Percentiles rank a stretch among this genome's conserved stretches.
Conservation (phyloP, 2,888 invertebrate species). For the Hypomecis punctinalis region DNA sequence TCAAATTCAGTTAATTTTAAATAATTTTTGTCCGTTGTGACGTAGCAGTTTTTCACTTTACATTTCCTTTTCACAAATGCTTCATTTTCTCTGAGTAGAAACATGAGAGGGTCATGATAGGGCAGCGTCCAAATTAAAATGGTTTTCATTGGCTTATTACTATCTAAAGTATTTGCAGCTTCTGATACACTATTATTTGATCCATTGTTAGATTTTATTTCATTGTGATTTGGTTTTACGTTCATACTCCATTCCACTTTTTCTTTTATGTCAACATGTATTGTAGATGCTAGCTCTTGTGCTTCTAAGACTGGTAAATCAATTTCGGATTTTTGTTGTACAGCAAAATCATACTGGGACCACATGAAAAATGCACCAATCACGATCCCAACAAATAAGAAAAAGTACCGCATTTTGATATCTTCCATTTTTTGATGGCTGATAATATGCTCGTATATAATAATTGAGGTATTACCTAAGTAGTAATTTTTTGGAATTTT, state of each 20-base stretch:
- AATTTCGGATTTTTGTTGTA: conserved; percentile 6
- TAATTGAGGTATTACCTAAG: no score
- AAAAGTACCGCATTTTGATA: conserved; percentile 7
- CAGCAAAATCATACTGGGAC: conserved; percentile 10
- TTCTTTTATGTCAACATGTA: conserved; percentile 16
- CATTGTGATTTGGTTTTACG: neutral
- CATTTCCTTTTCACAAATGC: conserved; percentile 53
- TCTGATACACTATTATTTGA: neutral
- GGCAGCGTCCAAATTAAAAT: conserved; percentile 57
- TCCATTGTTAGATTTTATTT: neutral
- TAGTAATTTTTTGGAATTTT: no score
- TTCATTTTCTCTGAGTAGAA: conserved; percentile 49
- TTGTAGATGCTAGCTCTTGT: conserved; percentile 12
- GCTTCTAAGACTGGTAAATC: conserved; percentile 3
- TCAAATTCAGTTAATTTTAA: conserved; percentile 52
- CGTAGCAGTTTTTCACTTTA: conserved; percentile 52
- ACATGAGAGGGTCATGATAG: conserved; percentile 47
- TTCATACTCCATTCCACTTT: conserved; percentile 10
- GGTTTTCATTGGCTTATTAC: conserved; percentile 11
- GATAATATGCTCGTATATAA: no score
- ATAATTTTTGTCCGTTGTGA: conserved; percentile 48
- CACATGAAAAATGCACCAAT: conserved; percentile 16
- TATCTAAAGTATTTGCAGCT: neutral
- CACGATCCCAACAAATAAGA: conserved; percentile 1
- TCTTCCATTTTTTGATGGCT: neutral